These are phyloP conservation scores for Mermis nigrescens DNA, from an alignment of 2,888 invertebrate genomes.

Conservation along the genomic window DNA sequence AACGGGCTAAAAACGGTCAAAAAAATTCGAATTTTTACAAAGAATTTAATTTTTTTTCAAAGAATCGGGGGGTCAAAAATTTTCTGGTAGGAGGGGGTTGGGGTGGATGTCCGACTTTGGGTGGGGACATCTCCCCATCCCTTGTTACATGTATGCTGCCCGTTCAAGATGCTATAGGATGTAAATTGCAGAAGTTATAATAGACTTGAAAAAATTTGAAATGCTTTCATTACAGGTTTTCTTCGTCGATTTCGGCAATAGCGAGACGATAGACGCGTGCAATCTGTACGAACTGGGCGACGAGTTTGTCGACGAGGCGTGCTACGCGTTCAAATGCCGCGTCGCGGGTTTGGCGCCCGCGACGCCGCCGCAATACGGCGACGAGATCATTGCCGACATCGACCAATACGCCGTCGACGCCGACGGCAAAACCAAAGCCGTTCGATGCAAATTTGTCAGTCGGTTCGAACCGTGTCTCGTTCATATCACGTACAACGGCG, in stretches of 20 bases:
- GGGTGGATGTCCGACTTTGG: no score
- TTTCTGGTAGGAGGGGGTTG: no score
- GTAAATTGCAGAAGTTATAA: background rate
- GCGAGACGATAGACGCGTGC: background rate
- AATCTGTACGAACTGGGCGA: background rate
- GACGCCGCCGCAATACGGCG: background rate
- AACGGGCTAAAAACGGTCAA: no score
- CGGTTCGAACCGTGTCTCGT: background rate
- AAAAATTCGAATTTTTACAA: no score
- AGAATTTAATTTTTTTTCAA: no score
- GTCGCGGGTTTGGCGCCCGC: background rate
- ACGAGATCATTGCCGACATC: background rate
- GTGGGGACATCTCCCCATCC: no score
- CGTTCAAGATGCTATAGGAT: no score
- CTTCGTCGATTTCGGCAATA: constrained; percentile 2
- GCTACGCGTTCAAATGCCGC: background rate
- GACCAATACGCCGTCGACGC: background rate
- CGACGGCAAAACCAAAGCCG: background rate
- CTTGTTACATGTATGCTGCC: no score
- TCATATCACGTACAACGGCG: background rate
- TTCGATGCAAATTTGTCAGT: background rate
- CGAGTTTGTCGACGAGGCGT: background rate
- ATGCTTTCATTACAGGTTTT: background rate
- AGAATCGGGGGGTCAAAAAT: no score
- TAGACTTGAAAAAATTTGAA: background rate